Evolutionary conservation across 2,888 invertebrate species (phyloP), one percentile per base, ranked within the genome.

Genomic region (Sinhomidia bicolor): DNA sequence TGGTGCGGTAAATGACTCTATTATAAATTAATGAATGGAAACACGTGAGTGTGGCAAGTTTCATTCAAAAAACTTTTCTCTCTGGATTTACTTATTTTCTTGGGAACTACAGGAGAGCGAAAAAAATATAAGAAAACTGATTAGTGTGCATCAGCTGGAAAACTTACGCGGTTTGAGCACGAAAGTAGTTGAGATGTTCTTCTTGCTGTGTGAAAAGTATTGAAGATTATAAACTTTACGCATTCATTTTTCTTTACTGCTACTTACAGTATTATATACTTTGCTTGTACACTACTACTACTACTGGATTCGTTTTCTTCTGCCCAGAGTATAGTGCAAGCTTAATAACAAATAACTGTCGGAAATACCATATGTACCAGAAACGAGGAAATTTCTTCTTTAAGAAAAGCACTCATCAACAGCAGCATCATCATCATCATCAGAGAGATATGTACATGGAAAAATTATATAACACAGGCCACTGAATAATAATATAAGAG

Each of bases 1-100:
- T 44, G 62, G 57, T 62, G 60, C 47, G 47, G 74, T 74, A 85
- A 85, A 85, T 60, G 76, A 44, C 76, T 41, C 2, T 32, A 51
- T 74, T 36, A 62, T n/a, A 85, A 47, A 57, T 85, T 76, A 76
- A 85, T 85, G 62, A 60, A 76, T 76, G 76, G 36, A 60, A 68
- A 47, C 47, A 82, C 47, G 26, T 74, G 74, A 74, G 47, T 47
- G 44, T 47, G 74, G 74, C 47, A 44, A 74, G 12, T 47, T 47
- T 74, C 74, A 74, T 74, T 47, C 74, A 74, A 23, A 74, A 23
- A 74, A 74, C 74, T 74, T 74, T 71, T 71, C 41, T 47, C 47
- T 23, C 71, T 20, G 12, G 36, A 10, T 17, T 36, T 68, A 17
- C 51, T n/a, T n/a, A 17, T n/a, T 36, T 36, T 57, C 57, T 20